Evolutionary conservation across 37 sponge, comb jelly and placozoan species (phyloP), one percentile per base, ranked within the genome.

Genomic region (Geodia barretti): DNA sequence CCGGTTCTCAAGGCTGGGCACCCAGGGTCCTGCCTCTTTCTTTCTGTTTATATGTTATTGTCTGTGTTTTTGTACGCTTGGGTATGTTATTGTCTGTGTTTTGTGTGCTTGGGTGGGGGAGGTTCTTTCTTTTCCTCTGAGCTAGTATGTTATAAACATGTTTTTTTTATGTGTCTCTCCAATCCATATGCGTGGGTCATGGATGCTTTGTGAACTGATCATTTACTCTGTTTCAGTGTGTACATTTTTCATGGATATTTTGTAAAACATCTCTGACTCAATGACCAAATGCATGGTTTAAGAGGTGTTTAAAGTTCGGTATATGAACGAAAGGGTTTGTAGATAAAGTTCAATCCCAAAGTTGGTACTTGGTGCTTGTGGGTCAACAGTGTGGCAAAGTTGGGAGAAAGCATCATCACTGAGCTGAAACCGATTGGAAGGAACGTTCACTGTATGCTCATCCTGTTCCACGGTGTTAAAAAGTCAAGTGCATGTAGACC

Each of bases 401-500:
- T 47, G 54, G 7, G 54, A 47, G 11, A 47, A 14, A 47, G 54
- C 54, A 14, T 47, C 11, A 14, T 47, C 54, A 47, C 54, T 14
- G 14, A 47, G 54, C 14, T 47, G 54, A 14, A 47, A 47, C 14
- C 54, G 7, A 47, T 47, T 47, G 54, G 54, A 14, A 17, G 54
- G 54, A 17, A 47, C 54, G 14, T 17, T 17, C 7, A 47, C 54
- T 17, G 54, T 47, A 14, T 47, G 14, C 11, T 47, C 54, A 47
- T 47, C 14, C 14, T 47, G 54, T 47, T 47, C 54, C 11, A 47
- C 14, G 54, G 54, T 47, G 7, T 14, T 17, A 75, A 75, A 17
- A 75, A 58, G 31, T 75, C 76, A 75, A 75, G 36, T 17, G 76
- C 76, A 39, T 28, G 62, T 21, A 75, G 62, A 25, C 84, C 84